Conservation (phyloP, 2,113 vertebrate genomes). For the Hystrix brachyura region DNA sequence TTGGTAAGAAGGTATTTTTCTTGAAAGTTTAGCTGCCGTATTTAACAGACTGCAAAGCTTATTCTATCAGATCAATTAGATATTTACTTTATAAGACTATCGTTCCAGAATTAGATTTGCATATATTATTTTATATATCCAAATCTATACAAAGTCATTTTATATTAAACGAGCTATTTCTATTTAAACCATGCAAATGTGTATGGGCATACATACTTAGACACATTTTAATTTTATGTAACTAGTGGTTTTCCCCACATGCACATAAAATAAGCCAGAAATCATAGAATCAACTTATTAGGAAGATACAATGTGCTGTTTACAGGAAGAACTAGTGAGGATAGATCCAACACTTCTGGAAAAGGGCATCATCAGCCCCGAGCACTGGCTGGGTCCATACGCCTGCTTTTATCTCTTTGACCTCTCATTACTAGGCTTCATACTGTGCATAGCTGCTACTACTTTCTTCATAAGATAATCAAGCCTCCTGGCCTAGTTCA, state of each 20-base stretch:
- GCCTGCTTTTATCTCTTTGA: not conserved
- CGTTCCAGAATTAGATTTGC: conserved; percentile 56
- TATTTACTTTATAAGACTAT: conserved; percentile 24
- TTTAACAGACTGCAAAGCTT: conserved; percentile 39
- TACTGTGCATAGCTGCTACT: not conserved
- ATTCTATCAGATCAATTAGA: conserved; percentile 56
- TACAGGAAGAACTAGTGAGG: not conserved
- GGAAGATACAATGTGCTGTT: not conserved
- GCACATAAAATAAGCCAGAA: not conserved
- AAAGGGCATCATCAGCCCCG: not conserved
- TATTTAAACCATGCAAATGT: not conserved
- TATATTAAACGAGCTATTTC: conserved; percentile 48
- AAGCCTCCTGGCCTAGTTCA: not conserved
- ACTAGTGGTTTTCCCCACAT: not conserved
- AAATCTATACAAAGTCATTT: conserved; percentile 24
- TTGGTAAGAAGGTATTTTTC: conserved; percentile 16
- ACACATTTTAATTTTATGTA: not conserved
- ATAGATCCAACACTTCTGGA: not conserved
- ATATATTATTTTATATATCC: conserved; percentile 28
- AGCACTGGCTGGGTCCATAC: not conserved
- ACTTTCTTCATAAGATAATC: not conserved
- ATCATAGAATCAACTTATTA: conserved; percentile 12
- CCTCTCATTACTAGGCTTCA: not conserved
- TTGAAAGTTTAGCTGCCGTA: conserved; percentile 48
- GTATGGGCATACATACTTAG: not conserved